phyloP scores from a whole-genome alignment of 1,140 invertebrate species.

The Cyrtorhinus lividipennis region DNA sequence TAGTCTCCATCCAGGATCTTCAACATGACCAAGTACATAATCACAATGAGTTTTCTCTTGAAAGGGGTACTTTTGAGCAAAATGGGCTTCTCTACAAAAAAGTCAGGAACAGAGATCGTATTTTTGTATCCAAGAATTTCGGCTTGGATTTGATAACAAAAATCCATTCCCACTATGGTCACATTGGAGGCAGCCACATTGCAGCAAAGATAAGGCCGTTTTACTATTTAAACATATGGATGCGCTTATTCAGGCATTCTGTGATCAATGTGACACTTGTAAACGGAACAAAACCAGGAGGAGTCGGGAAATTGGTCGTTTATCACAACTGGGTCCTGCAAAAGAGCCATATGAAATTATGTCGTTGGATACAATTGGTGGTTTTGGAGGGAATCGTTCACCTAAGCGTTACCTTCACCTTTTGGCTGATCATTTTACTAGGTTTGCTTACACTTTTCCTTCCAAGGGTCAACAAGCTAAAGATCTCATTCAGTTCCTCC shows the following conservation, averaged over 20 bases:
- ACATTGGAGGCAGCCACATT: conserved; percentile 24
- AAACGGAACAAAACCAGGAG: conserved; percentile 29
- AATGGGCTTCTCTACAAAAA: conserved; percentile 8
- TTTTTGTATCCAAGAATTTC: conserved; percentile 22
- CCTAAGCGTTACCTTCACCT: conserved; percentile 25
- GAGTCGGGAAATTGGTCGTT: conserved; percentile 23
- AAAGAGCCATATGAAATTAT: conserved; percentile 29
- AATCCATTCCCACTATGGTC: conserved; percentile 22
- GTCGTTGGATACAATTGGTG: conserved; percentile 25
- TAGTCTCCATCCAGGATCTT: conserved; percentile 13
- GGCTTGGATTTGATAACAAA: conserved; percentile 23
- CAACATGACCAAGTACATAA: neutral
- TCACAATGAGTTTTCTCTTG: neutral
- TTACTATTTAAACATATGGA: conserved; percentile 25
- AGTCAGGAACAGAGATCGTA: conserved; percentile 24
- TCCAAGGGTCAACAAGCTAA: conserved; percentile 17
- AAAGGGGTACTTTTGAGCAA: conserved; percentile 2
- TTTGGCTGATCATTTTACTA: conserved; percentile 24
- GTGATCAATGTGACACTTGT: conserved; percentile 27
- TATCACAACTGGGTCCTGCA: conserved; percentile 27
- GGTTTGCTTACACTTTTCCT: conserved; percentile 22
- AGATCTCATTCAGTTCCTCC: neutral
- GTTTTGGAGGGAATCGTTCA: conserved; percentile 21
- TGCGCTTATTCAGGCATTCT: conserved; percentile 24
- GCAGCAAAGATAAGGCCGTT: conserved; percentile 22